Conservation (phyloP, 2,113 vertebrate genomes). For the Odontesthes bonariensis region DNA sequence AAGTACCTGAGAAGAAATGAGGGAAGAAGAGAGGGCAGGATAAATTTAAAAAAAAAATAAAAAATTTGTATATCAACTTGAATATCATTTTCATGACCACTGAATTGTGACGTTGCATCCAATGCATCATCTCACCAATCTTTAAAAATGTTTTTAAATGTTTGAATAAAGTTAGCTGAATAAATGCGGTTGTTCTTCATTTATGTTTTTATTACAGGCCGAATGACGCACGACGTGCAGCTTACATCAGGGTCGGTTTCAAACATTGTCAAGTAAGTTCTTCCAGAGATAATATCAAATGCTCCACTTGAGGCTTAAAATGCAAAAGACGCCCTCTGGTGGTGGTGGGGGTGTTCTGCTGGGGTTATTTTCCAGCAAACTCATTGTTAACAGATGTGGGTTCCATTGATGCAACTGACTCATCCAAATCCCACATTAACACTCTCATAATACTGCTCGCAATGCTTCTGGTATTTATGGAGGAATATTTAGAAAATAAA, state of each 20-base stretch:
- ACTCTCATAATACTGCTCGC: too few species aligned
- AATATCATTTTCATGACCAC: neutral
- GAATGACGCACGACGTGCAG: neutral
- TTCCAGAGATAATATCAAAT: neutral
- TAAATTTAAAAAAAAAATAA: neutral
- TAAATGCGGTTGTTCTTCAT: too few species aligned
- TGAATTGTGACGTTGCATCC: neutral
- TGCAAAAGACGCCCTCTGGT: conserved; percentile 58
- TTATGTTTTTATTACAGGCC: too few species aligned
- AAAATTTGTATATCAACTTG: neutral
- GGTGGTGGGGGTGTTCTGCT: conserved; percentile 8
- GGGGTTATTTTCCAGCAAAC: too few species aligned
- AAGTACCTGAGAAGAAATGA: conserved; percentile 85
- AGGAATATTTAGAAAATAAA: too few species aligned
- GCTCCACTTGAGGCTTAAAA: neutral
- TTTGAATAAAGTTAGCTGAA: too few species aligned
- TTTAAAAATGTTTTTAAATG: neutral
- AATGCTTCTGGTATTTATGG: too few species aligned
- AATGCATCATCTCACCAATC: neutral
- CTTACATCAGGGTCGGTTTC: neutral
- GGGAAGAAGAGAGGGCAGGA: neutral
- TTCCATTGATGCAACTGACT: too few species aligned
- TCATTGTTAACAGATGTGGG: too few species aligned
- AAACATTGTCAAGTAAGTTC: neutral
- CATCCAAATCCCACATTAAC: too few species aligned